phyloP scores from a whole-genome alignment of 2,113 vertebrate genomes.

The Alethe diademata region DNA sequence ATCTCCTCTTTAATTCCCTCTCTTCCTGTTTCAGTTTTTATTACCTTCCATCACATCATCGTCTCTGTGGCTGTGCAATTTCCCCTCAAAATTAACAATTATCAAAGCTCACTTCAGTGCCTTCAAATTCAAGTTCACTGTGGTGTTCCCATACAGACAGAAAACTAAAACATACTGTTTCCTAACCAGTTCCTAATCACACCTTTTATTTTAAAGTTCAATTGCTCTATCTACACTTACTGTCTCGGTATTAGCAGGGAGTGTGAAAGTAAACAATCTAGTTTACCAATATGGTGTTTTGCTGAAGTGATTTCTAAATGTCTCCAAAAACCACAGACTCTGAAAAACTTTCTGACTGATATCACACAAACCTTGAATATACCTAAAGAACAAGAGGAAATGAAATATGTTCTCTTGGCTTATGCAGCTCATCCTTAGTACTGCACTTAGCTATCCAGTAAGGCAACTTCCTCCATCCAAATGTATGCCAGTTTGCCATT shows the following conservation, averaged over 20 bases:
- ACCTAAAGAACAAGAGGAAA: neutral
- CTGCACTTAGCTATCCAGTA: neutral
- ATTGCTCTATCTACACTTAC: neutral
- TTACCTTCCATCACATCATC: neutral
- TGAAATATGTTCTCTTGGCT: slow-evolving; percentile 9
- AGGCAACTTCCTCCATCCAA: neutral
- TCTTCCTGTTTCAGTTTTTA: neutral
- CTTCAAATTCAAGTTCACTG: neutral
- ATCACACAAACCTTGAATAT: neutral
- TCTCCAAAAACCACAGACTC: neutral
- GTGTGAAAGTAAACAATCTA: neutral
- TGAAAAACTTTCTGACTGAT: neutral
- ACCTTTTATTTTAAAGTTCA: neutral
- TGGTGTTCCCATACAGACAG: neutral
- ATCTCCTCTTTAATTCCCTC: neutral
- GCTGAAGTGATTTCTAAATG: neutral
- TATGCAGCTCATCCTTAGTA: neutral
- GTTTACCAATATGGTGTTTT: neutral
- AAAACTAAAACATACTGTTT: neutral
- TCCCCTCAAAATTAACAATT: neutral
- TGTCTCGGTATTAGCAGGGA: neutral
- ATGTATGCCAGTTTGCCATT: neutral
- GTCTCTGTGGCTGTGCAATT: neutral
- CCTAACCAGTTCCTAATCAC: neutral
- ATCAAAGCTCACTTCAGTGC: neutral